These are phyloP conservation scores for Charanyca ferruginea DNA, from an alignment of 2,888 invertebrate species.

Conservation along the genomic window DNA sequence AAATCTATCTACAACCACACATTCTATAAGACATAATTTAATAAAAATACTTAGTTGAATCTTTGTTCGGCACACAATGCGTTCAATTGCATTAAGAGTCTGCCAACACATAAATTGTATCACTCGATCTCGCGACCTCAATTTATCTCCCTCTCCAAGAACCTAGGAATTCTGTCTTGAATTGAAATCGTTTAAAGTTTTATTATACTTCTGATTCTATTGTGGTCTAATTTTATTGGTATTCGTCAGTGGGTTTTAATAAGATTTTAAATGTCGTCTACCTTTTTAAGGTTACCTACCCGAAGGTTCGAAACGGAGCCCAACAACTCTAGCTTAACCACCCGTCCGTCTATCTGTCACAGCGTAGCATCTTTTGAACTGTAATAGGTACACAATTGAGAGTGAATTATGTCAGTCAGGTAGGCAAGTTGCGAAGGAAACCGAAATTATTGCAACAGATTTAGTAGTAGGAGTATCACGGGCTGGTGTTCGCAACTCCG, in stretches of 20 bases:
- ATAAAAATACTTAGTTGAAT: constrained; percentile 53
- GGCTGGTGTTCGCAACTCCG: no score
- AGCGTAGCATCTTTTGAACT: no score
- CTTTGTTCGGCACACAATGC: constrained; percentile 64
- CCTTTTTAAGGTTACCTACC: no score
- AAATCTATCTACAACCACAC: constrained; percentile 5
- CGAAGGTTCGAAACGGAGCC: no score
- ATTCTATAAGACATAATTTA: constrained; percentile 46
- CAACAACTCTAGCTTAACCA: no score
- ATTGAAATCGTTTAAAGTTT: constrained; percentile 67
- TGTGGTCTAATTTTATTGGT: constrained; percentile 53
- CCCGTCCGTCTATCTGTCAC: no score
- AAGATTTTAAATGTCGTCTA: no score
- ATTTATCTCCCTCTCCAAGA: constrained; percentile 66
- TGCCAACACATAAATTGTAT: constrained; percentile 76
- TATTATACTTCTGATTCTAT: constrained; percentile 51
- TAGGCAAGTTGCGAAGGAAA: no score
- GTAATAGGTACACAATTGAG: no score
- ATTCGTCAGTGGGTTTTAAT: constrained; percentile 25
- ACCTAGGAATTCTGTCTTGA: constrained; percentile 61
- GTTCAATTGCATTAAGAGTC: constrained; percentile 75
- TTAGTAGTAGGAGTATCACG: no score
- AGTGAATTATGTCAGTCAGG: no score
- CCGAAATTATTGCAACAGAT: no score
- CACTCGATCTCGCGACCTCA: constrained; percentile 66